phyloP scores from a whole-genome alignment of 2,888 invertebrate genomes.

The Parnassius smintheus region DNA sequence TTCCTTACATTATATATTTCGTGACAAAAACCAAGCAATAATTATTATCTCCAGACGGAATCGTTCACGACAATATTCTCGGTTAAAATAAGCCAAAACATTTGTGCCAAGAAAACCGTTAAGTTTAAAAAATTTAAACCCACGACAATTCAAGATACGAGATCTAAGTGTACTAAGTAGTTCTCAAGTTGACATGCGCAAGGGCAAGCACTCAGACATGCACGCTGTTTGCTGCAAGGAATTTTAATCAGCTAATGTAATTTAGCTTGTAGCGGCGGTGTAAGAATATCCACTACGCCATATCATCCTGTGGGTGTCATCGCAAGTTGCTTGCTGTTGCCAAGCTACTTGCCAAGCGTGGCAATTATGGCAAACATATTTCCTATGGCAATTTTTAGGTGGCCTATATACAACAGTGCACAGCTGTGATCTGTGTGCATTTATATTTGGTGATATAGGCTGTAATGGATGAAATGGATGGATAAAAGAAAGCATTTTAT shows the following conservation, averaged over 20 bases:
- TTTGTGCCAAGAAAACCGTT: conserved; percentile 22
- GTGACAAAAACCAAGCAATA: background rate
- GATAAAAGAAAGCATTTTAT: no score
- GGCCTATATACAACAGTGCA: no score
- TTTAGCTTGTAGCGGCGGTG: no score
- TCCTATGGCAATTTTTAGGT: no score
- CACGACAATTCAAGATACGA: conserved; percentile 19
- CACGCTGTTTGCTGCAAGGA: conserved; percentile 5
- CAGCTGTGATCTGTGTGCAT: no score
- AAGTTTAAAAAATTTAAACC: conserved; percentile 22
- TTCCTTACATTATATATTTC: background rate
- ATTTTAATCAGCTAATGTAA: conserved; percentile 7
- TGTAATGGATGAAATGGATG: no score
- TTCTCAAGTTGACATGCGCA: conserved; percentile 19
- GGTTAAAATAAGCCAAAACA: conserved; percentile 16
- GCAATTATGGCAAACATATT: no score
- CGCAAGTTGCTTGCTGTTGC: no score
- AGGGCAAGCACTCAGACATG: conserved; percentile 11
- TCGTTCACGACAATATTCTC: conserved; percentile 9
- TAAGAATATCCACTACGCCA: no score
- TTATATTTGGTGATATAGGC: no score
- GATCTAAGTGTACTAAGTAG: conserved; percentile 25
- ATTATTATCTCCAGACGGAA: background rate
- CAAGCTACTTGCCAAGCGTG: no score
- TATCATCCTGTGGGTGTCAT: no score